These are phyloP conservation scores for Diplodus puntazzo DNA, from an alignment of 2,797 vertebrate species.

Conservation along the genomic window DNA sequence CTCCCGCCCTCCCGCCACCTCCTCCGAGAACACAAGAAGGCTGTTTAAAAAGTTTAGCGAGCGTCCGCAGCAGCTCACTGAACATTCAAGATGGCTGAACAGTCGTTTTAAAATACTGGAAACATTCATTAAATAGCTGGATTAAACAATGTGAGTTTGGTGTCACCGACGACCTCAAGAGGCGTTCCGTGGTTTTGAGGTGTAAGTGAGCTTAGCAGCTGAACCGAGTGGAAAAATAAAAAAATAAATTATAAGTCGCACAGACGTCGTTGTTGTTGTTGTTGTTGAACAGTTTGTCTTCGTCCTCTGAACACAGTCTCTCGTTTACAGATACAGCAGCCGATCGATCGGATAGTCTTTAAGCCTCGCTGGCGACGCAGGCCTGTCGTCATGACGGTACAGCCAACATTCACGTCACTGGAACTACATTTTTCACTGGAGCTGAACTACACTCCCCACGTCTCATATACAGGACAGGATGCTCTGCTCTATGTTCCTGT, in stretches of 20 bases:
- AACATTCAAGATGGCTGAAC: conserved; percentile 84
- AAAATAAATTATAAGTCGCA: conserved; percentile 49
- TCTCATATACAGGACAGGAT: conserved; percentile 57
- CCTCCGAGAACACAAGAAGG: conserved; percentile 62
- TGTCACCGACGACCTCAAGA: conserved; percentile 70
- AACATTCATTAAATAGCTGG: conserved; percentile 78
- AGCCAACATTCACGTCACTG: conserved; percentile 79
- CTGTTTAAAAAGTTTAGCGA: conserved; percentile 61
- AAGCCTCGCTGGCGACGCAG: conserved; percentile 44
- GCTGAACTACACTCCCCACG: conserved; percentile 60
- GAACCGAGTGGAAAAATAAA: conserved; percentile 65
- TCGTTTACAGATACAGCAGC: conserved; percentile 64
- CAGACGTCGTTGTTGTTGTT: conserved; percentile 46
- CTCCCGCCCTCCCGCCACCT: not conserved
- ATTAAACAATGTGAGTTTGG: conserved; percentile 65
- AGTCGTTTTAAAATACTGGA: conserved; percentile 66
- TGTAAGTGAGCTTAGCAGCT: conserved; percentile 80
- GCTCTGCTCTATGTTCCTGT: conserved; percentile 36
- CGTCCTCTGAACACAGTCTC: conserved; percentile 20
- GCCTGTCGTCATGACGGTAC: conserved; percentile 65
- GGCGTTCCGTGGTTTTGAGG: conserved; percentile 74
- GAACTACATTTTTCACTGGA: conserved; percentile 74
- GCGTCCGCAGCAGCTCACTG: conserved; percentile 44
- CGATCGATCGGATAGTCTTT: conserved; percentile 36
- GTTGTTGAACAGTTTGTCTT: conserved; percentile 53